Base-by-base conservation (phyloP, 2,888 invertebrate genomes). In the Anthoptus insignis region DNA sequence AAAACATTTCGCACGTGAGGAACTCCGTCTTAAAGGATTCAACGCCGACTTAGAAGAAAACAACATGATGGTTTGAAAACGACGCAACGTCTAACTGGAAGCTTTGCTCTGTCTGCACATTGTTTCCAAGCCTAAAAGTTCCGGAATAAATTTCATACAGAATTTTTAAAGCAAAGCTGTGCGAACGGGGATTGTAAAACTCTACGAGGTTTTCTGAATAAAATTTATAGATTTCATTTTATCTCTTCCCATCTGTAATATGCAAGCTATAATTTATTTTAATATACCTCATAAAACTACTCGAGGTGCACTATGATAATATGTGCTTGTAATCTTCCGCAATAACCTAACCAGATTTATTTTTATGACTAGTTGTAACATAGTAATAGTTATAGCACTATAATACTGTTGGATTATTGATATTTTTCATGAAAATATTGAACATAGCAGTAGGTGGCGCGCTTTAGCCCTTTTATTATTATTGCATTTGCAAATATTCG, bases 321-420 rank as follows among this genome's bases (percentile, higher is more conserved):
- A 78, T 73, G 73, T 74, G 77, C 76, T 79, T 76, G 76, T 81
- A 79, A 76, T 76, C 76, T 77, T 78, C 73, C 76, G 82, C 80
- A 81, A 85, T 89, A 89, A 87, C 87, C 77, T 80, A 73, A 72
- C 76, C 77, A 70, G 78, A 80, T 86, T 87, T 87, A 88, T 87
- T 84, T 80, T 81, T 83, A 83, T 81, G 76, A 73, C 74, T 72
- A 63, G 75, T 72, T 76, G 16, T 42, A 53, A 27, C 24, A 50
- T 16, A 4, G 2, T 16, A 27, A n/a, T n/a, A 29, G 29, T 21
- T 21, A n/a, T 8, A 8, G 9, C n/a, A n/a, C n/a, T n/a, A n/a
- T n/a, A n/a, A n/a, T n/a, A n/a, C n/a, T n/a, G n/a, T n/a, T n/a
- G n/a, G n/a, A n/a, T n/a, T n/a, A n/a, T n/a, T n/a, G 2, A 9